Evolutionary conservation across 2,888 invertebrate genomes (phyloP).

Genomic region (Amorpha juglandis): DNA sequence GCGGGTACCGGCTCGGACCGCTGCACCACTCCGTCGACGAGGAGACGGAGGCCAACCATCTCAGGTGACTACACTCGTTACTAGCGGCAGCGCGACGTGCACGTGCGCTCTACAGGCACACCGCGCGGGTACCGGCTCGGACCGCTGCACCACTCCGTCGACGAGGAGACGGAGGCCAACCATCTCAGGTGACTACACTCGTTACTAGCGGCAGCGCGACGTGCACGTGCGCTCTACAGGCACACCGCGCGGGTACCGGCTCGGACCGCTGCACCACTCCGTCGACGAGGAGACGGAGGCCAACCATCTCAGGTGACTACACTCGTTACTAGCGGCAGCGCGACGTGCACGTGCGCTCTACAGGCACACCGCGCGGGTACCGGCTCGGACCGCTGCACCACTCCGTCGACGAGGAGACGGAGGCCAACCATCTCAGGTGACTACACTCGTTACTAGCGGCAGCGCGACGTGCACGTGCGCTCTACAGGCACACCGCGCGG

Average conservation of each 20-base stretch:
- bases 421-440: conserved; percentile 93
- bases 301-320: conserved; percentile 88
- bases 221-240: conserved; percentile 95
- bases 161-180: conserved; percentile 97
- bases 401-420: conserved; percentile 98
- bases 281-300: conserved; percentile 99
- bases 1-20: conserved; percentile 95
- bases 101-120: conserved; percentile 94
- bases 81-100: conserved; percentile 98
- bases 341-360: conserved; percentile 97
- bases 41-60: conserved; percentile 96
- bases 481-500: conserved; percentile 93
- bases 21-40: conserved; percentile 96
- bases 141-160: conserved; percentile 94
- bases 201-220: conserved; percentile 96
- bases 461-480: conserved; percentile 97
- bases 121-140: conserved; percentile 94
- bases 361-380: conserved; percentile 92
- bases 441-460: conserved; percentile 89
- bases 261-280: conserved; percentile 94
- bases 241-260: conserved; percentile 93
- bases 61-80: conserved; percentile 81
- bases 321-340: conserved; percentile 94
- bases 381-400: conserved; percentile 95
- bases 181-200: conserved; percentile 87